phyloP scores from a whole-genome alignment of 2,113 vertebrate genomes.

The Tenrec ecaudatus region DNA sequence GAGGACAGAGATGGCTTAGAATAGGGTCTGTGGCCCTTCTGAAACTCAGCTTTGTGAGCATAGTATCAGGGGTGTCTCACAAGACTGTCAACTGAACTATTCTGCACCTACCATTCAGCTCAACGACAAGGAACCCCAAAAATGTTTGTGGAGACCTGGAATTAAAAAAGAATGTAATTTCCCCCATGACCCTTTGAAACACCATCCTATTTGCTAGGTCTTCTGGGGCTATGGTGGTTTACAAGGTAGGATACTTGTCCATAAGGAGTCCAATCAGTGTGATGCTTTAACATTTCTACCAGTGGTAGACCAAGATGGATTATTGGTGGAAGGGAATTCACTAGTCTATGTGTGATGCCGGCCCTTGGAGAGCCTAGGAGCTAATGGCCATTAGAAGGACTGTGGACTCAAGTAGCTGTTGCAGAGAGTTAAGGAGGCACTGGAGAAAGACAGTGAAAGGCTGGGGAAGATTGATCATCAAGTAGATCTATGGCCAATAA shows the following conservation, averaged over 20 bases:
- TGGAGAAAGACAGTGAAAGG: background rate
- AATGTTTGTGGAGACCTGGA: too few relatives aligned
- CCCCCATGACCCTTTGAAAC: too few relatives aligned
- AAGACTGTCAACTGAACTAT: background rate
- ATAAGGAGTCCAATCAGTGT: background rate
- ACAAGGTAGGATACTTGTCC: background rate
- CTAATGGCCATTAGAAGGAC: background rate
- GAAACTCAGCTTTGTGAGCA: background rate
- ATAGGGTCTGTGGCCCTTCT: too few relatives aligned
- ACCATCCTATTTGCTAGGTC: background rate
- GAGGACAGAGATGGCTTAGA: background rate
- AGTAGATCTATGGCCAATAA: background rate
- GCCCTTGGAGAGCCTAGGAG: background rate
- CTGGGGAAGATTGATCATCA: background rate
- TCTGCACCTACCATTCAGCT: background rate
- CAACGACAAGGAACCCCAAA: too few relatives aligned
- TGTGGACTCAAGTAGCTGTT: background rate
- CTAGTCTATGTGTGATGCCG: too few relatives aligned
- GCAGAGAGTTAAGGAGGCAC: background rate
- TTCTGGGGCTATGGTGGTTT: background rate
- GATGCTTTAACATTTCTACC: background rate
- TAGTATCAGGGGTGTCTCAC: background rate
- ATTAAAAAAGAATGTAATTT: too few relatives aligned
- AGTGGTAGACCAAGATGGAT: background rate
- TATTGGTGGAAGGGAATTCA: background rate